These are phyloP conservation scores for Burhinus oedicnemus DNA, from an alignment of 2,113 vertebrate species.

Conservation along the genomic window DNA sequence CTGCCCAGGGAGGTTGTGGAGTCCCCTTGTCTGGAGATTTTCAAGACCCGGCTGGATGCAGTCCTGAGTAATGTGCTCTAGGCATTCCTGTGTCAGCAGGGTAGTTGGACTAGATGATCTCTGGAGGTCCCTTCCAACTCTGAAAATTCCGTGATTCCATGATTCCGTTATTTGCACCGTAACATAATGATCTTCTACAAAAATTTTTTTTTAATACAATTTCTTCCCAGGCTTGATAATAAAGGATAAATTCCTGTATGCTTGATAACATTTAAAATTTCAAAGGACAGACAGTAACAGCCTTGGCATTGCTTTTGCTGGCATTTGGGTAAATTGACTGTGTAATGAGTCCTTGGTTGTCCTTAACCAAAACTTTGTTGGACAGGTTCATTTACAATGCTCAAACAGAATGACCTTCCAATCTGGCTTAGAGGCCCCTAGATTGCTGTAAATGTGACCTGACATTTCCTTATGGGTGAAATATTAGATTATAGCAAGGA, in stretches of 20 bases:
- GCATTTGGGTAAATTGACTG: constrained; percentile 67
- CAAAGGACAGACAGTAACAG: constrained; percentile 33
- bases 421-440: constrained; percentile 67
- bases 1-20: no score
- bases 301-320: constrained; percentile 43
- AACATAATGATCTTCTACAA: neutral
- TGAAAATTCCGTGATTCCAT: no score
- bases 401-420: constrained; percentile 77
- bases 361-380: constrained; percentile 75
- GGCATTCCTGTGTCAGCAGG: no score
- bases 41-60: no score
- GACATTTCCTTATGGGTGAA: constrained; percentile 79
- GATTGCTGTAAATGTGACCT: constrained; percentile 78
- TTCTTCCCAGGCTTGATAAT: constrained; percentile 20
- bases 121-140: no score
- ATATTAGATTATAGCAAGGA: constrained; percentile 81
- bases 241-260: constrained; percentile 10
- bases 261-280: constrained; percentile 47
- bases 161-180: neutral
- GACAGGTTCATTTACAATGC: constrained; percentile 78
- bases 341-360: constrained; percentile 76
- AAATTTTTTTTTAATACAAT: neutral
- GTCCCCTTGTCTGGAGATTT: no score
- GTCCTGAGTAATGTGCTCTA: no score
- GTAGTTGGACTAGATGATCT: no score